Base-by-base conservation (phyloP, 2,113 vertebrate species). In the Phrynosoma platyrhinos region DNA sequence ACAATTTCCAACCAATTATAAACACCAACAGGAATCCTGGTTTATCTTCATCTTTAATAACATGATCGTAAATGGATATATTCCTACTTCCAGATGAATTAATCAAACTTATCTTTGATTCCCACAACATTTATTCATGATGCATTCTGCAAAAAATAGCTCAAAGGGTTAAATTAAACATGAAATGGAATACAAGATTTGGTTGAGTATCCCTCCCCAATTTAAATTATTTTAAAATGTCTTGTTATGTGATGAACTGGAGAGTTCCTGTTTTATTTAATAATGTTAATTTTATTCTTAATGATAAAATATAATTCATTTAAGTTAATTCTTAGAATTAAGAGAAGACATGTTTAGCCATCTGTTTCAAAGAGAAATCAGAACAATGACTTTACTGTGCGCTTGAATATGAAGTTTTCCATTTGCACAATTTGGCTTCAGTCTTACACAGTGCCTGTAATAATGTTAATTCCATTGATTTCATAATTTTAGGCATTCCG, bases 141-240 rank as follows among this genome's bases (percentile, higher is more conserved):
- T 91, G 75, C 83, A 79, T 76, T 92, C 89, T 93, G 77, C 9
- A 92, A 93, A 27, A 71, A 71, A 92, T 91, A 91, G 89, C 77
- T 96, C 89, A 94, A 90, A 91, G 72, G 88, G 92, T 95, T 95
- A 95, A 95, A 92, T 93, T 91, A 95, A 95, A 95, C 90, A 94
- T 94, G 21, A 94, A 94, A 93, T 88, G 94, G 36, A 87, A 58
- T 82, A 16, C 23, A 85, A 89, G 52, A 83, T 81, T 40, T 53
- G 88, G 75, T 76, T 82, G 25, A 88, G n/a, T 12, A 16, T 83
- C 86, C 90, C 87, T 89, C 36, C 53, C 55, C 85, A 90, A 83
- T 92, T 94, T 95, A 95, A 95, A 95, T 93, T 79, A 95, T 69
- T 25, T 32, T 86, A 86, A 89, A 93, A 93, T 90, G 52, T 8